Evolutionary conservation across 2,888 invertebrate genomes (phyloP).

Genomic region (Pristionchus exspectatus): DNA sequence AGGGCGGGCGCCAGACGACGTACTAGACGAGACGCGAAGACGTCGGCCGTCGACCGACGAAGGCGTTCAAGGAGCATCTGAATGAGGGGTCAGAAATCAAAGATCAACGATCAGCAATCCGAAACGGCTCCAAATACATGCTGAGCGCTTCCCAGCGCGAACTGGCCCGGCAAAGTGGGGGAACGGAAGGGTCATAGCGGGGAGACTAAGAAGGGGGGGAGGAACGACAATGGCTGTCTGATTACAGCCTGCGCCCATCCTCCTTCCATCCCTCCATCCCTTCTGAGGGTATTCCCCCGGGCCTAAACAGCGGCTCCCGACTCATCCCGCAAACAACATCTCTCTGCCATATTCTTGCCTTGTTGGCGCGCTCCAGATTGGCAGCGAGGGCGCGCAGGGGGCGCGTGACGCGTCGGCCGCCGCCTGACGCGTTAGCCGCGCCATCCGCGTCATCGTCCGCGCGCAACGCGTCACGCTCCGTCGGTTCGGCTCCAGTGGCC

Average conservation of each 20-base stretch:
- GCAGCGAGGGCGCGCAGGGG: constrained; percentile 28
- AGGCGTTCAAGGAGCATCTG: constrained; percentile 50
- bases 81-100: background rate
- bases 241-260: background rate
- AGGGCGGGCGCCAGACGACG: constrained; percentile 55
- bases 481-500: background rate
- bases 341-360: background rate
- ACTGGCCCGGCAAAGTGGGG: too few relatives aligned
- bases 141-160: background rate
- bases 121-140: too few relatives aligned
- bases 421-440: background rate
- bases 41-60: constrained; percentile 37
- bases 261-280: too few relatives aligned
- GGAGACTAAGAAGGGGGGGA: background rate
- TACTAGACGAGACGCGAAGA: constrained; percentile 52
- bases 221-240: constrained; percentile 12
- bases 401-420: background rate
- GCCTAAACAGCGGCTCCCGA: background rate
- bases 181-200: background rate
- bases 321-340: constrained; percentile 23
- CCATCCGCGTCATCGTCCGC: background rate
- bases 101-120: background rate
- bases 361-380: constrained; percentile 46
- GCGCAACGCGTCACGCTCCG: constrained; percentile 24
- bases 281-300: background rate